phyloP scores from a whole-genome alignment of 2,113 vertebrate genomes.

The Rhinogobius similis region DNA sequence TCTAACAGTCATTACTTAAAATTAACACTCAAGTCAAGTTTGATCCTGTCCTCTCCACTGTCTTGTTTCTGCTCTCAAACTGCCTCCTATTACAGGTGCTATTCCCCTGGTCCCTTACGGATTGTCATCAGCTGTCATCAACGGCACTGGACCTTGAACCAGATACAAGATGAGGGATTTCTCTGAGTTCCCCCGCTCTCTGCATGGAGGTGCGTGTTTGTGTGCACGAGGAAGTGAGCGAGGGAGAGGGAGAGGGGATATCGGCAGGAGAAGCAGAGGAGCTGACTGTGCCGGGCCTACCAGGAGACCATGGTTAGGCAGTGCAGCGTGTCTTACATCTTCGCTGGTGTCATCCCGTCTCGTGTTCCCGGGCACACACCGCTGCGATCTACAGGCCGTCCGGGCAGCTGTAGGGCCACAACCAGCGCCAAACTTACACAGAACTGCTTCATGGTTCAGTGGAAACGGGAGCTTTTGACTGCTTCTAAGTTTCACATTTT shows the following conservation, averaged over 20 bases:
- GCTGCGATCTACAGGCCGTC: constrained; percentile 33
- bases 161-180: constrained; percentile 77
- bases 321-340: constrained; percentile 63
- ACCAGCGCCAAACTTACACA: constrained; percentile 40
- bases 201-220: constrained; percentile 42
- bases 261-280: constrained; percentile 46
- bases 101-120: constrained; percentile 54
- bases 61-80: constrained; percentile 7
- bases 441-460: constrained; percentile 46
- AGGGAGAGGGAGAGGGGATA: constrained; percentile 32
- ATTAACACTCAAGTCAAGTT: constrained; percentile 26
- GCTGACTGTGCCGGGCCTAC: constrained; percentile 48
- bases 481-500: constrained; percentile 13
- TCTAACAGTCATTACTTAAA: constrained; percentile 13
- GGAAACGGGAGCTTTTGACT: constrained; percentile 15
- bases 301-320: constrained; percentile 59
- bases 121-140: constrained; percentile 79
- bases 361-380: constrained; percentile 38
- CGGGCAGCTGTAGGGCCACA: constrained; percentile 19
- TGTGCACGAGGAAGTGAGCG: neutral
- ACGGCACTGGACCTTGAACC: constrained; percentile 76
- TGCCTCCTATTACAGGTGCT: constrained; percentile 59
- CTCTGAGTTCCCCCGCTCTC: constrained; percentile 38
- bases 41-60: constrained; percentile 10
- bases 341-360: constrained; percentile 51